phyloP scores from a whole-genome alignment of 2,888 invertebrate genomes.

The Spodoptera littoralis region DNA sequence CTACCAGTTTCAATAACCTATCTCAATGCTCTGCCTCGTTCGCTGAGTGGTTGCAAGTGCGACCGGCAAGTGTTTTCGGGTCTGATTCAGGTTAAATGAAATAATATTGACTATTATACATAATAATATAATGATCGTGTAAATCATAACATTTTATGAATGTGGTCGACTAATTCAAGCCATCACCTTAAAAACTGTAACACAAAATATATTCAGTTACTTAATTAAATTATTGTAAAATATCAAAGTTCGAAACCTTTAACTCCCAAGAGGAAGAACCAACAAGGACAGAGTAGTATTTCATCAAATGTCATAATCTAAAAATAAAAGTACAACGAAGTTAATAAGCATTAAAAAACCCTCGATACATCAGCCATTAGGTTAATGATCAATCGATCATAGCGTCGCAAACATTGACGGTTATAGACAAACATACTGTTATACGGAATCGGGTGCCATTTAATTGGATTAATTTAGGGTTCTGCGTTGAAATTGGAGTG shows the following conservation, averaged over 20 bases:
- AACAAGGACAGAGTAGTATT: conserved; percentile 3
- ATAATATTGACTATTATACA: too few species aligned
- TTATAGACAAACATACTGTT: conserved; percentile 54
- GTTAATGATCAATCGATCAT: conserved; percentile 81
- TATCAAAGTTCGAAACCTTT: background rate
- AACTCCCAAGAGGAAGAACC: background rate
- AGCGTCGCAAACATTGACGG: conserved; percentile 63
- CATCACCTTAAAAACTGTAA: too few species aligned
- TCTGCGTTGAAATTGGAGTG: conserved; percentile 9
- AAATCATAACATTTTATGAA: too few species aligned
- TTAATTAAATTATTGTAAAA: background rate
- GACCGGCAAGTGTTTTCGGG: too few species aligned
- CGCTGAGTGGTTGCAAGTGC: too few species aligned
- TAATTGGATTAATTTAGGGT: conserved; percentile 67
- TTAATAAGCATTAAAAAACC: conserved; percentile 41
- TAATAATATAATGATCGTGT: too few species aligned
- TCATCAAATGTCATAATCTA: conserved; percentile 18
- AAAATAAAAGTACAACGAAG: conserved; percentile 13
- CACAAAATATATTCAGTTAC: too few species aligned
- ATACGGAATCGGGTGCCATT: conserved; percentile 60
- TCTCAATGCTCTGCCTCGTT: too few species aligned
- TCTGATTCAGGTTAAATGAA: too few species aligned
- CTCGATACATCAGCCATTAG: conserved; percentile 64
- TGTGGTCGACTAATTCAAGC: too few species aligned
- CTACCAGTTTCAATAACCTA: too few species aligned